Evolutionary conservation across 2,797 vertebrate species (phyloP).

Genomic region (Acropternis orthonyx): DNA sequence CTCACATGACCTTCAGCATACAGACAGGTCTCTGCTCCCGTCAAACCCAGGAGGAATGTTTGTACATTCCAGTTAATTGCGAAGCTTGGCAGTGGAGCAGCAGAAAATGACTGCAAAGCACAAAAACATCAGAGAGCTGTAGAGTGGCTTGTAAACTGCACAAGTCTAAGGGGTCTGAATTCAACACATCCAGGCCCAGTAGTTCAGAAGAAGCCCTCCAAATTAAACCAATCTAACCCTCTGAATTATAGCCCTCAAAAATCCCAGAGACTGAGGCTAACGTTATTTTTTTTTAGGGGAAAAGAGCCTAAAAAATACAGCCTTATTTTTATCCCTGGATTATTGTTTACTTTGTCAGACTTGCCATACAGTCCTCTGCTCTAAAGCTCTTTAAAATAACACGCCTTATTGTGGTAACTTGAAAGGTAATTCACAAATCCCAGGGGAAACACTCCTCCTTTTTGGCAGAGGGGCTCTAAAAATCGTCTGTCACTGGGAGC

Average conservation of each 20-base stretch:
- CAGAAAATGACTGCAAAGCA: slow-evolving; percentile 46
- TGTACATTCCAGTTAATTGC: slow-evolving; percentile 54
- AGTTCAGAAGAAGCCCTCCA: not conserved
- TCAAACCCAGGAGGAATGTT: slow-evolving; percentile 53
- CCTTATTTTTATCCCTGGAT: not conserved
- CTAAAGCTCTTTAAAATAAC: not conserved
- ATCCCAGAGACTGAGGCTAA: not conserved
- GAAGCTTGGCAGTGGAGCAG: not conserved
- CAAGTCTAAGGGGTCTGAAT: not conserved
- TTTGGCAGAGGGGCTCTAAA: not conserved
- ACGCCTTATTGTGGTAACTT: not conserved
- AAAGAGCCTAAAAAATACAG: not conserved
- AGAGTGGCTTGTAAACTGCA: not conserved
- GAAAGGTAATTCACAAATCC: not conserved
- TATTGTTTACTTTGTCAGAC: not conserved
- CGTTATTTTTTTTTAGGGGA: not conserved
- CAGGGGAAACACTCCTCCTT: not conserved
- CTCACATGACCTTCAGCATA: slow-evolving; percentile 49
- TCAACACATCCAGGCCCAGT: not conserved
- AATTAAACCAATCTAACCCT: not conserved
- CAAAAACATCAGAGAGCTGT: slow-evolving; percentile 3
- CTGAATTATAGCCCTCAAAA: not conserved
- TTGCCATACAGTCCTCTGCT: not conserved
- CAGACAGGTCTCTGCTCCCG: slow-evolving; percentile 53
- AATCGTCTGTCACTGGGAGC: not conserved